Base-by-base conservation (phyloP, 1,140 invertebrate species). In the Panonychus citri region DNA sequence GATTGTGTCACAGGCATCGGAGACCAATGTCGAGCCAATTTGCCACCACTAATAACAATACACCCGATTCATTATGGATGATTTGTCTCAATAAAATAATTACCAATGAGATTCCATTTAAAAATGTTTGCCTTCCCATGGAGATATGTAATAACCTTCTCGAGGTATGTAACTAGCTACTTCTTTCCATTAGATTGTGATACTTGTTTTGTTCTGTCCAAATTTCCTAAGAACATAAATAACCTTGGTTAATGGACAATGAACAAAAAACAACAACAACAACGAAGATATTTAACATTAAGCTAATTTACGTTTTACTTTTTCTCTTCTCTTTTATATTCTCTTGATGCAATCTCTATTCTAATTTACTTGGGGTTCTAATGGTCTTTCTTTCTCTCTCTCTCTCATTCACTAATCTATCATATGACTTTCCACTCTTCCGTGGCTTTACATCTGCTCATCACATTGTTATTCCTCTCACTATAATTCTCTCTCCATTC, bases 131-230 rank as follows among this genome's bases (percentile, higher is more conserved):
- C 12, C 27, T 60, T 34, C 55, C 59, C 3, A 10, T 10, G 10
- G 59, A 60, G 49, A 52, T 60, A 3, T 56, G 59, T 30, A 40
- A 60, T 28, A 28, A 27, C 30, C 46, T 59, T 12, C 34, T 59
- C 12, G 53, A 59, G 42, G 57, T 58, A 46, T 46, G 53, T 54
- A 10, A 3, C 8, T 43, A 1, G 3, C 12, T 54, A 19, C 19
- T 56, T 8, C 13, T 49, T 17, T 17, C 21, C 10, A 17, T n/a
- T 17, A 27, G 19, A n/a, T n/a, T n/a, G n/a, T n/a, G n/a, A 7
- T 34, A 34, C 12, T 34, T 34, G 30, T 34, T 1, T 34, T 34
- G 5, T 34, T 34, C 30, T 7, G 12, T 7, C 5, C 30, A 34
- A 34, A 12, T 5, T 34, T 34, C 12, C 30, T 0, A 0, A 34